These are phyloP conservation scores for Carapus acus DNA, from an alignment of 2,797 vertebrate genomes.

Conservation along the genomic window DNA sequence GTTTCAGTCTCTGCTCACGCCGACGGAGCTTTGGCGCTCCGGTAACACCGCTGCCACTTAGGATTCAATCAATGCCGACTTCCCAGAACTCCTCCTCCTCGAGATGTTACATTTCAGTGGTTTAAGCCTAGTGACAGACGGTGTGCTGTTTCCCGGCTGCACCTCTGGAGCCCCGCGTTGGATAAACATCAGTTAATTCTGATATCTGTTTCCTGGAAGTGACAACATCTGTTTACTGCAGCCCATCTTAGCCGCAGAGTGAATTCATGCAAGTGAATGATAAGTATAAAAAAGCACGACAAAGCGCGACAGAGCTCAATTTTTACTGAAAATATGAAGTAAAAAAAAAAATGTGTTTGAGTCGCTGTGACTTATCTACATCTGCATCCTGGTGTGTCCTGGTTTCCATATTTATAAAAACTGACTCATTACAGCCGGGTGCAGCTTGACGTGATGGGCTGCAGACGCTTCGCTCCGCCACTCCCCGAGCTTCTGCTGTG, in stretches of 20 bases:
- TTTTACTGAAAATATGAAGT: too few species aligned
- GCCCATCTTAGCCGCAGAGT: neutral
- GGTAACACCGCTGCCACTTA: conserved; percentile 34
- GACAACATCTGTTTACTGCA: conserved; percentile 21
- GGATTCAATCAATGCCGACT: conserved; percentile 27
- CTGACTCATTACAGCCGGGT: conserved; percentile 65
- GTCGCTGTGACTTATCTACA: conserved; percentile 24
- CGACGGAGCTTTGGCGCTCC: conserved; percentile 50
- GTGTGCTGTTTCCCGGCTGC: conserved; percentile 28
- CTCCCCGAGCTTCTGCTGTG: conserved; percentile 64
- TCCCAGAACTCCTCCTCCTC: conserved; percentile 38
- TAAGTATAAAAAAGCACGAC: conserved; percentile 21
- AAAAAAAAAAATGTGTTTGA: too few species aligned
- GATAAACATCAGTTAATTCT: conserved; percentile 37
- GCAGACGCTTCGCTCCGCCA: conserved; percentile 50
- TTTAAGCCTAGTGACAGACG: conserved; percentile 48
- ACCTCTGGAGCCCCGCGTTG: conserved; percentile 32
- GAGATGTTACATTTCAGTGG: conserved; percentile 54
- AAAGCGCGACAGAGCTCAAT: too few species aligned
- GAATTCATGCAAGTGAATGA: conserved; percentile 14
- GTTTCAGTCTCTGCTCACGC: conserved; percentile 56
- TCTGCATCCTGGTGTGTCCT: conserved; percentile 45
- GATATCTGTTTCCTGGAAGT: conserved; percentile 5
- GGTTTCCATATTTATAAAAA: conserved; percentile 61
- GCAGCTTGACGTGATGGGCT: conserved; percentile 60